These are phyloP conservation scores for Hippocampus comes DNA, from an alignment of 2,113 vertebrate genomes.

Conservation along the genomic window DNA sequence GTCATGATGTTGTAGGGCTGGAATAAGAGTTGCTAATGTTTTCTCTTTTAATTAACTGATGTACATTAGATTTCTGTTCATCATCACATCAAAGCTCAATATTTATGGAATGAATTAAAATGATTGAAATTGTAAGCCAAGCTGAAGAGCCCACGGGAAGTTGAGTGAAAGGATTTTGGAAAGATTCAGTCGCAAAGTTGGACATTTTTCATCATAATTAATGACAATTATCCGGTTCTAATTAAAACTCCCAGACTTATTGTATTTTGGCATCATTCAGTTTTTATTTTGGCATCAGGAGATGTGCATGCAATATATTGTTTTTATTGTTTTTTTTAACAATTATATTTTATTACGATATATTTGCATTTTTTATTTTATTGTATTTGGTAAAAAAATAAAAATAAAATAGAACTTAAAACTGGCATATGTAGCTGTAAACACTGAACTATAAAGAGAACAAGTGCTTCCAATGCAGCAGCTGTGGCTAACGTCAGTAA, in stretches of 20 bases:
- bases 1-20: not conserved
- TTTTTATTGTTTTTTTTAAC: too few species aligned
- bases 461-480: too few species aligned
- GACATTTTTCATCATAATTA: not conserved
- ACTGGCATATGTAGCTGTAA: too few species aligned
- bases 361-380: too few species aligned
- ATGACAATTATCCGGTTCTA: not conserved
- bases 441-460: too few species aligned
- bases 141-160: not conserved
- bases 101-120: not conserved
- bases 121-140: not conserved
- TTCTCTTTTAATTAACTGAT: not conserved
- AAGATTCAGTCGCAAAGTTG: not conserved
- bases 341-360: too few species aligned
- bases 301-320: not conserved
- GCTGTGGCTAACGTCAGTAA: too few species aligned
- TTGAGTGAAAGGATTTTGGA: not conserved
- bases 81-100: not conserved
- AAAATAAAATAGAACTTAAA: too few species aligned
- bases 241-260: not conserved
- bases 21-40: not conserved
- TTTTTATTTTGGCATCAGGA: not conserved
- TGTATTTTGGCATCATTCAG: not conserved
- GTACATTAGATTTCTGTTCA: not conserved
- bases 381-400: too few species aligned